Evolutionary conservation across 2,797 vertebrate genomes (phyloP).

Genomic region (Bryconaethiops microstoma): DNA sequence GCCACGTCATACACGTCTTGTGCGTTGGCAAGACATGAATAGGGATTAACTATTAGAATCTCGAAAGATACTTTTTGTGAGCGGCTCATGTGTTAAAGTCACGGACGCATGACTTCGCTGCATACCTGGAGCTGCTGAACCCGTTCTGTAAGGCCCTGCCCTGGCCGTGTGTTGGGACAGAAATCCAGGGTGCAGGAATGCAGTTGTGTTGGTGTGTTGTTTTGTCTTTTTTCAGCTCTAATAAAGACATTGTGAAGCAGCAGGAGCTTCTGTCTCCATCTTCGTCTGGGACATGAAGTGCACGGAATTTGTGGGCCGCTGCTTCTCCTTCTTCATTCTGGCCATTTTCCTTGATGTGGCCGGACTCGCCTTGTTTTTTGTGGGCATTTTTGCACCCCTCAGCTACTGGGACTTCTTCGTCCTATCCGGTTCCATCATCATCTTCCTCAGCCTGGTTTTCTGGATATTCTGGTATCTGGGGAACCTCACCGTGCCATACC

Average conservation of each 20-base stretch:
- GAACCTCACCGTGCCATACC: constrained; percentile 77
- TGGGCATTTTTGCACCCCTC: constrained; percentile 81
- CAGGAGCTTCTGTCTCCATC: neutral
- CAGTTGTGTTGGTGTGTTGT: neutral
- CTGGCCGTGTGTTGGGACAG: neutral
- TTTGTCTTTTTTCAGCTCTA: neutral
- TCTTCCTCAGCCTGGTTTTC: constrained; percentile 85
- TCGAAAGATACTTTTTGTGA: neutral
- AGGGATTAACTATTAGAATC: neutral
- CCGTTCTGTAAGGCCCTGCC: neutral
- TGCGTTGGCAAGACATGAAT: no score
- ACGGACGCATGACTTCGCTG: neutral
- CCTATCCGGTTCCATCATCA: constrained; percentile 80
- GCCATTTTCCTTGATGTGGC: constrained; percentile 76
- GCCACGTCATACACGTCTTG: neutral
- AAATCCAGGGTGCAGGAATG: constrained; percentile 1
- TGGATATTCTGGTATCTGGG: constrained; percentile 90
- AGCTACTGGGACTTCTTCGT: constrained; percentile 90
- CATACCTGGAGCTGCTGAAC: neutral
- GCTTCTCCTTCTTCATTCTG: constrained; percentile 66
- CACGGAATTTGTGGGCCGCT: constrained; percentile 55
- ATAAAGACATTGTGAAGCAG: neutral
- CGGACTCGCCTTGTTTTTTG: constrained; percentile 79
- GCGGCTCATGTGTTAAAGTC: neutral
- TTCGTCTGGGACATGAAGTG: constrained; percentile 68